phyloP scores from a whole-genome alignment of 2,888 invertebrate species.

The Hesperia comma region DNA sequence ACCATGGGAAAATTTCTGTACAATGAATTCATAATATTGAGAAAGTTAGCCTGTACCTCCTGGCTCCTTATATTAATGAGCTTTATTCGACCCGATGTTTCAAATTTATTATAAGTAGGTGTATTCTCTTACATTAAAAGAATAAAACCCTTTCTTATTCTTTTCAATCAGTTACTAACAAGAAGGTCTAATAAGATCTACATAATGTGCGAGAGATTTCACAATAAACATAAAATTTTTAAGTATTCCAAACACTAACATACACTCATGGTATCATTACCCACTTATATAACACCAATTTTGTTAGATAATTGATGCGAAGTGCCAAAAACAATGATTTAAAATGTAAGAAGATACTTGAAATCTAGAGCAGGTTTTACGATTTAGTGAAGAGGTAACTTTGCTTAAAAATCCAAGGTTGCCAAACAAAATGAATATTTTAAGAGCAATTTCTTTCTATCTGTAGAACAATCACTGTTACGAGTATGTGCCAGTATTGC shows the following conservation, averaged over 20 bases:
- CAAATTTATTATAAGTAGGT: background rate
- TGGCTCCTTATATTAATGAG: background rate
- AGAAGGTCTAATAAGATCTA: no score
- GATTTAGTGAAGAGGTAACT: constrained; percentile 17
- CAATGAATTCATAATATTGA: constrained; percentile 15
- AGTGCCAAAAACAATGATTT: constrained; percentile 23
- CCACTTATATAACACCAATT: constrained; percentile 20
- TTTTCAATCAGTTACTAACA: no score
- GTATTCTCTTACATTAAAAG: no score
- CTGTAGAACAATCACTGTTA: constrained; percentile 40
- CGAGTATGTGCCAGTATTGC: no score
- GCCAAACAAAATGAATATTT: constrained; percentile 41
- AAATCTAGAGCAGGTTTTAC: constrained; percentile 23
- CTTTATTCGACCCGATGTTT: constrained; percentile 3
- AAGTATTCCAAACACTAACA: no score
- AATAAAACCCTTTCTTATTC: no score
- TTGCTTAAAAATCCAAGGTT: constrained; percentile 23
- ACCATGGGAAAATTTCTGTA: background rate
- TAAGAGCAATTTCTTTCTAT: constrained; percentile 42
- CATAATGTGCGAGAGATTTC: no score
- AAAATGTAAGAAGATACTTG: constrained; percentile 31
- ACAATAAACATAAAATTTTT: no score
- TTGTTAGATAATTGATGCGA: constrained; percentile 28
- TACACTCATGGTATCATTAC: no score
- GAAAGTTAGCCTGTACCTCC: constrained; percentile 4